Percentiles rank a stretch among this genome's conserved stretches.
These are phyloP conservation scores for Pocillopora grandis DNA, from an alignment of 92 coral and sea anemone genomes.

Conservation along the genomic window DNA sequence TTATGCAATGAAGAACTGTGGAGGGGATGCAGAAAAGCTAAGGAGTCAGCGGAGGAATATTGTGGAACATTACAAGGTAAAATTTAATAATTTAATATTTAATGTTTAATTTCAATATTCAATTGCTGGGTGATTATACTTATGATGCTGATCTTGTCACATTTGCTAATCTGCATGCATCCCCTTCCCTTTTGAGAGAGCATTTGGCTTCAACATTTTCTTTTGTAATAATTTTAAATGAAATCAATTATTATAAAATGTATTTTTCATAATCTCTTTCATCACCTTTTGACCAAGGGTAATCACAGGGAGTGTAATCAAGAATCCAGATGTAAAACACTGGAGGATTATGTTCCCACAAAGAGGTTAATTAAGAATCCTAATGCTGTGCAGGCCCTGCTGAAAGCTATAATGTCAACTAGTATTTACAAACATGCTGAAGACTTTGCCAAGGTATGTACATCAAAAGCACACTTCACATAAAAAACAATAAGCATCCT, in stretches of 20 bases:
- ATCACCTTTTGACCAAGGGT: neutral
- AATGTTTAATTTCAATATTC: too few species aligned
- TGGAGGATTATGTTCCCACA: neutral
- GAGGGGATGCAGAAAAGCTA: constrained; percentile 1
- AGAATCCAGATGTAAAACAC: neutral
- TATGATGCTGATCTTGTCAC: too few species aligned
- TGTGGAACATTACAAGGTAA: constrained; percentile 14
- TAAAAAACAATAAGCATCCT: too few species aligned
- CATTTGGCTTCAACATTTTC: too few species aligned
- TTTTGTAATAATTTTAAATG: too few species aligned
- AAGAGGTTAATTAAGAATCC: neutral
- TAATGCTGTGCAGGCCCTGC: neutral
- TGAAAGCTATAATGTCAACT: neutral
- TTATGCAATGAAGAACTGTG: constrained; percentile 16
- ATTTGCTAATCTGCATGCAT: too few species aligned
- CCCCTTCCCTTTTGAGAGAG: too few species aligned
- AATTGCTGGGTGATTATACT: too few species aligned
- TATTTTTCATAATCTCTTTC: too few species aligned
- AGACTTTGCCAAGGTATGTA: neutral
- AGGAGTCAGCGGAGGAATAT: neutral
- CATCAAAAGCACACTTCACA: too few species aligned
- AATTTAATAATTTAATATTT: neutral
- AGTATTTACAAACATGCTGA: neutral
- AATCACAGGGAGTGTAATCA: neutral
- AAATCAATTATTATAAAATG: too few species aligned